A percentile compares a stretch with the other conserved stretches of the same genome.
These are phyloP conservation scores for Holocentrus rufus DNA, from an alignment of 2,797 vertebrate genomes.

Conservation along the genomic window DNA sequence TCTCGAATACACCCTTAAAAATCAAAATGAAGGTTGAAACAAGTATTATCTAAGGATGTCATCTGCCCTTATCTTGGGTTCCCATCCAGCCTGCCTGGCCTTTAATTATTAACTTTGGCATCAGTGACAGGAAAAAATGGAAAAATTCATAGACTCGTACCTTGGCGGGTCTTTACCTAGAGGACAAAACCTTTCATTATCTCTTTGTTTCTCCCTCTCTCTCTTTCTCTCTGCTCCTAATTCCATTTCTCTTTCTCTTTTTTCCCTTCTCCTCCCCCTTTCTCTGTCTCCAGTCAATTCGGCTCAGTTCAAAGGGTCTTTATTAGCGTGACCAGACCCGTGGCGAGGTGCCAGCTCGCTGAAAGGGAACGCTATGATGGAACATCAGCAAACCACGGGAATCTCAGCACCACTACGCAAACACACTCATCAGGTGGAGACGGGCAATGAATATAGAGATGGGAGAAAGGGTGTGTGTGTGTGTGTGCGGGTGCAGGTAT, in stretches of 20 bases:
- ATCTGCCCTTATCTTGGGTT: conserved; percentile 43
- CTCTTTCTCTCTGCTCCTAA: conserved; percentile 65
- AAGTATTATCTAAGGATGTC: conserved; percentile 53
- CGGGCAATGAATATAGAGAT: conserved; percentile 50
- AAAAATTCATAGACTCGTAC: conserved; percentile 35
- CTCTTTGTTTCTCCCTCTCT: conserved; percentile 47
- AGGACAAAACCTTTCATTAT: conserved; percentile 73
- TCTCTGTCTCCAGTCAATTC: conserved; percentile 70
- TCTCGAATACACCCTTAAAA: conserved; percentile 63
- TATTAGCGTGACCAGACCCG: conserved; percentile 76
- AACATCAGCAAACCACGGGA: conserved; percentile 69
- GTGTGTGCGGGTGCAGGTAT: conserved; percentile 11
- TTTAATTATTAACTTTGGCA: conserved; percentile 64
- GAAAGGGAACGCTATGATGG: conserved; percentile 63
- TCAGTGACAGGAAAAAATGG: conserved; percentile 33
- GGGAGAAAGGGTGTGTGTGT: conserved; percentile 10
- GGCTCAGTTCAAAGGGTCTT: conserved; percentile 78
- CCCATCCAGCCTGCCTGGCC: conserved; percentile 29
- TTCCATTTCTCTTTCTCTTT: conserved; percentile 61
- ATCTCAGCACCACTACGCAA: conserved; percentile 64
- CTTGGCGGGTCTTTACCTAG: conserved; percentile 56
- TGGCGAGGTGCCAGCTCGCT: conserved; percentile 64
- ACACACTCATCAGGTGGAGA: conserved; percentile 65
- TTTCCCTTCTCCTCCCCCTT: conserved; percentile 51
- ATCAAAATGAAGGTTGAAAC: conserved; percentile 65